Base-by-base conservation (phyloP, 2,888 invertebrate genomes). In the Leptopilina syphax region DNA sequence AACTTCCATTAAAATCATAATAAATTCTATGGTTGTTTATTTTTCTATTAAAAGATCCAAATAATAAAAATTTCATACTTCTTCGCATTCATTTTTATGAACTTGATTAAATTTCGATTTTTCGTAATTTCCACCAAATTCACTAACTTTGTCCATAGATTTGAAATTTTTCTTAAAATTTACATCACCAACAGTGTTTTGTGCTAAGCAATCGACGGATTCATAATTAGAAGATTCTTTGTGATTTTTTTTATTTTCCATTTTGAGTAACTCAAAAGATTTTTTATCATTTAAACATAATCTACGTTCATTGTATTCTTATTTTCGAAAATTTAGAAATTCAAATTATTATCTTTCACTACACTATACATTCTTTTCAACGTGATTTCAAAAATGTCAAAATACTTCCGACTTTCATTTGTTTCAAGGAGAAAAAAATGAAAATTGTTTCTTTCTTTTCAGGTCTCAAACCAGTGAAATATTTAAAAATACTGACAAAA, bases 191-290 rank as follows among this genome's bases (percentile, higher is more conserved):
- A 27, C 34, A 13, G 27, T 13, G 54, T 70, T 54, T 9, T 54
- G 27, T 54, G 54, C 50, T 13, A 5, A 13, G 54, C 12, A 70
- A 7, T 70, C 70, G 10, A 70, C 27, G 3, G 70, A 70, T 24
- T 70, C 24, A 27, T 12, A 54, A 54, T 70, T 24, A 3, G 24
- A 70, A 54, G 54, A 54, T 3, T 70, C 24, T 27, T 50, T 70
- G 7, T 57, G 57, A 34, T 12, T 70, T 13, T 54, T 70, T n/a
- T 73, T 57, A 3, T 73, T 73, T 57, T 73, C 9, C 54, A 73
- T 34, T 57, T 54, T 54, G 13, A 73, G 27, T 12, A 9, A n/a
- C n/a, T 73, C 73, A 27, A 73, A 73, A 7, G 13, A 10, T 54
- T 34, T 57, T 57, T 73, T 13, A 9, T 54, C 13, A 54, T 57